These are phyloP conservation scores for Plumapathes pennacea DNA, from an alignment of 92 coral and sea anemone species.

Conservation along the genomic window DNA sequence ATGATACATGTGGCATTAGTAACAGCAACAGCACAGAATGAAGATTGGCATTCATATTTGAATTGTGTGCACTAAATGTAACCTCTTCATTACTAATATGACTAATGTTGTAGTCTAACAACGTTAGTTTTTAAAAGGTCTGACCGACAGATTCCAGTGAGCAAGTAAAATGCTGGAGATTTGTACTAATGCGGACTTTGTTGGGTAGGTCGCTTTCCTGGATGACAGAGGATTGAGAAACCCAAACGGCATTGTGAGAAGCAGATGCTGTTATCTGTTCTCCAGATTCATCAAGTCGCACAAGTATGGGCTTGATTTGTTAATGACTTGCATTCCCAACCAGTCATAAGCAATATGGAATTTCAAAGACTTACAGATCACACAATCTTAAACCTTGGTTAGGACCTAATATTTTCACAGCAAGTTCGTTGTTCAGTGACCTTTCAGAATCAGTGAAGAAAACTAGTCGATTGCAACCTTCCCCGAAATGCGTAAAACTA, in stretches of 20 bases:
- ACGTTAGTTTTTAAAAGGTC: no score
- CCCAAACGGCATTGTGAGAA: conserved; percentile 80
- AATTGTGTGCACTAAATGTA: no score
- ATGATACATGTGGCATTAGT: no score
- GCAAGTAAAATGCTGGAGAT: no score
- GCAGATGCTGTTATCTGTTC: conserved; percentile 85
- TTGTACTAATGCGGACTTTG: neutral
- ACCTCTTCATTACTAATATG: no score
- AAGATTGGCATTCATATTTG: no score
- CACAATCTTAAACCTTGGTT: neutral
- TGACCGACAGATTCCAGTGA: no score
- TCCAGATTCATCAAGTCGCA: conserved; percentile 88
- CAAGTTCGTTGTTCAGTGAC: neutral
- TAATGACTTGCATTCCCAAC: neutral
- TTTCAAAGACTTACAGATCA: neutral
- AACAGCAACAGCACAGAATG: no score
- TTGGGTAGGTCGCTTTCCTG: conserved; percentile 76
- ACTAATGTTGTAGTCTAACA: no score
- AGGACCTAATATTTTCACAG: neutral
- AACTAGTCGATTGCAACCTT: no score
- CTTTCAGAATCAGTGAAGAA: no score
- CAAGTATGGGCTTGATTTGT: conserved; percentile 53
- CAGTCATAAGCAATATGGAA: neutral
- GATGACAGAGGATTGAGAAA: conserved; percentile 94
- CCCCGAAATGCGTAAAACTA: no score